phyloP scores from a whole-genome alignment of 2,797 vertebrate species.

The Holocentrus rufus region DNA sequence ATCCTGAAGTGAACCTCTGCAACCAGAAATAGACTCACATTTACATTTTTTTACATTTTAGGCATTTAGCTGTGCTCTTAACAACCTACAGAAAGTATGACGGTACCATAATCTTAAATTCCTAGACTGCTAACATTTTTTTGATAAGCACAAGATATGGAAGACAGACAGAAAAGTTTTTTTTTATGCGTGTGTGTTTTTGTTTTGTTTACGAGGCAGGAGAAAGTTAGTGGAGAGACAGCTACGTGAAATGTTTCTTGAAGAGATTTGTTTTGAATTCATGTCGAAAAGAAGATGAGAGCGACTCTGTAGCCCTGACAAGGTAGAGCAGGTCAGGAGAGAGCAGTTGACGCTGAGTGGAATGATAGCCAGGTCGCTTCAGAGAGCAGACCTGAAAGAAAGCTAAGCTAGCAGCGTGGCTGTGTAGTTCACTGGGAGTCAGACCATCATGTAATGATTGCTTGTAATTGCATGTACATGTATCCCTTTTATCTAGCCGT shows the following conservation, averaged over 20 bases:
- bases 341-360: background rate
- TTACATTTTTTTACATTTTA: conserved; percentile 37
- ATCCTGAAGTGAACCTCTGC: conserved; percentile 26
- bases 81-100: background rate
- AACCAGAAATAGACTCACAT: conserved; percentile 46
- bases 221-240: background rate
- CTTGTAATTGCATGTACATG: conserved; percentile 12
- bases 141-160: too few relatives aligned
- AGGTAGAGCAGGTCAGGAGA: background rate
- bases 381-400: background rate
- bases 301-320: background rate
- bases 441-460: background rate
- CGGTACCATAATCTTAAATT: background rate
- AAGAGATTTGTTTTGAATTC: too few relatives aligned
- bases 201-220: background rate
- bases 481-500: conserved; percentile 1
- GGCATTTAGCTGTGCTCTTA: conserved; percentile 13
- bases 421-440: conserved; percentile 24
- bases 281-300: too few relatives aligned
- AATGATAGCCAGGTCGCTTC: background rate
- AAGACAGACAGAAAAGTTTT: too few relatives aligned
- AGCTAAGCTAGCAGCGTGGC: background rate
- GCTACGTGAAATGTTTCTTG: too few relatives aligned
- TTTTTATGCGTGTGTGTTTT: too few relatives aligned
- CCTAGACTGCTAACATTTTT: background rate